Conservation (phyloP, 2,113 vertebrate species). For the Spheniscus mendiculus region DNA sequence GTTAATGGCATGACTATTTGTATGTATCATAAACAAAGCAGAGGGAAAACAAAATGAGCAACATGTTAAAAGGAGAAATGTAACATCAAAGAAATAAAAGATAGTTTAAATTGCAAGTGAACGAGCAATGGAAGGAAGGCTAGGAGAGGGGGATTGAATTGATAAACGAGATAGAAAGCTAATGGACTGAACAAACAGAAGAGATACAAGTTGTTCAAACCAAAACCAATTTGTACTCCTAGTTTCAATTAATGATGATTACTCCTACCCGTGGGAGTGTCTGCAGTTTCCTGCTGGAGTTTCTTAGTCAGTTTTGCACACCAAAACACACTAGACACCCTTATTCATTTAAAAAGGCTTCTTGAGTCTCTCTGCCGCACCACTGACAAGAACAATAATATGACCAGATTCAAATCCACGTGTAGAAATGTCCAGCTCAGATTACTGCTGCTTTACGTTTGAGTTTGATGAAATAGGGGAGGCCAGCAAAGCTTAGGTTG, state of each 20-base stretch:
- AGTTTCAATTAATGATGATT: not conserved
- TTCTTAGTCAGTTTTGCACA: not conserved
- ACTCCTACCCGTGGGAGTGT: not conserved
- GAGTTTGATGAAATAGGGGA: not conserved
- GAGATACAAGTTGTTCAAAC: not conserved
- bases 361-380: not conserved
- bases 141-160: not conserved
- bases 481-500: not conserved
- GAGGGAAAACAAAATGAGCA: not conserved
- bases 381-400: not conserved
- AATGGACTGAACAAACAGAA: not conserved
- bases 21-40: not conserved
- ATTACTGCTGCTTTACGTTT: not conserved
- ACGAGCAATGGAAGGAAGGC: not conserved
- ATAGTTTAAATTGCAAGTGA: not conserved
- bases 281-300: not conserved
- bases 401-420: not conserved
- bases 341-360: not conserved
- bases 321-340: not conserved
- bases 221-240: not conserved
- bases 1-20: not conserved
- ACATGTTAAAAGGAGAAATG: not conserved
- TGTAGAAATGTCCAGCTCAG: not conserved
- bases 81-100: not conserved
- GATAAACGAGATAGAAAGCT: not conserved